Evolutionary conservation across 2,888 invertebrate species (phyloP).

Genomic region (Leucophenga montana): DNA sequence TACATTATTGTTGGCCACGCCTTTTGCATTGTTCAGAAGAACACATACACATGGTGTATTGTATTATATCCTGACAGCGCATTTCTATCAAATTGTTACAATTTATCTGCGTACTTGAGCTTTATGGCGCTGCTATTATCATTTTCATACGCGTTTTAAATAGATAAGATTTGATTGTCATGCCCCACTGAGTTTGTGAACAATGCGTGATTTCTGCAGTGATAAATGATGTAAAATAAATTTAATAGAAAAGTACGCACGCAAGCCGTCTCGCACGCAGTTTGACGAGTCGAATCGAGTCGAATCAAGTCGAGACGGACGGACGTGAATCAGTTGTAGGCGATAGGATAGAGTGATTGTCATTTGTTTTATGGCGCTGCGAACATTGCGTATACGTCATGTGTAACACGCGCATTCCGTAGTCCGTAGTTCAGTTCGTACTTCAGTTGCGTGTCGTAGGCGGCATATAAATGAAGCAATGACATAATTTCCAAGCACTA

Average conservation of each 20-base stretch:
- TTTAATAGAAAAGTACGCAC: slow-evolving; percentile 15
- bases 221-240: slow-evolving; percentile 15
- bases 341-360: background rate
- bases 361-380: background rate
- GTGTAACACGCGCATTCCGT: background rate
- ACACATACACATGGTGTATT: too few species aligned
- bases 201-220: background rate
- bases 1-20: background rate
- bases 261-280: background rate
- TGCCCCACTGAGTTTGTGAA: background rate
- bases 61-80: too few species aligned
- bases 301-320: background rate
- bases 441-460: slow-evolving; percentile 38
- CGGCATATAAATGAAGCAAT: slow-evolving; percentile 62
- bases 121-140: background rate
- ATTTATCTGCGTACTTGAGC: slow-evolving; percentile 17
- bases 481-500: slow-evolving; percentile 65
- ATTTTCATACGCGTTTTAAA: background rate
- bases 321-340: too few species aligned
- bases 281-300: too few species aligned
- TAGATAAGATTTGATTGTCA: background rate
- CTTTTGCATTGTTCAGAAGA: too few species aligned
- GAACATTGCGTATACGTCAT: slow-evolving; percentile 5
- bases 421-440: background rate
- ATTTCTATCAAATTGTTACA: slow-evolving; percentile 16